Percentiles rank a stretch among this genome's conserved stretches.
Conservation (phyloP, 2,888 invertebrate genomes). For the Caenorhabditis plicata region DNA sequence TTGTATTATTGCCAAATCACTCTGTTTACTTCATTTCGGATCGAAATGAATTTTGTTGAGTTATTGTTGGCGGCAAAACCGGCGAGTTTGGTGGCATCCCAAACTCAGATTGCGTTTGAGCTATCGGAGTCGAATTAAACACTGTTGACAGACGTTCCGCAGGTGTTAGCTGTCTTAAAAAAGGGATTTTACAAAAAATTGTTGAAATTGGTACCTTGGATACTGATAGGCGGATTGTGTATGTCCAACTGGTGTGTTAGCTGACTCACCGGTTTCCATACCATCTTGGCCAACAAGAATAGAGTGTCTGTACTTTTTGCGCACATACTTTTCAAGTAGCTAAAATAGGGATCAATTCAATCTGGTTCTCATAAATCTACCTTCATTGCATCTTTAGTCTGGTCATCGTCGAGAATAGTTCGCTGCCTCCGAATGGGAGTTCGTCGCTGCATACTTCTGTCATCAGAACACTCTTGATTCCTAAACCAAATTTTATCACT, state of each 20-base stretch:
- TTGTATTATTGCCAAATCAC: neutral
- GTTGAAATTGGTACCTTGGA: conserved; percentile 24
- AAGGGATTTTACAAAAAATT: neutral
- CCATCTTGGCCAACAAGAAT: conserved; percentile 11
- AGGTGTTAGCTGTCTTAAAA: conserved; percentile 19
- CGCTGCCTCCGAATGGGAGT: conserved; percentile 40
- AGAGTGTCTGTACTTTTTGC: conserved; percentile 23
- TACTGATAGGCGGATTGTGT: conserved; percentile 28
- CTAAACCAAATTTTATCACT: conserved; percentile 8
- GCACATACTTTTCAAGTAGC: conserved; percentile 33
- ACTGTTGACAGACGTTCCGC: conserved; percentile 25
- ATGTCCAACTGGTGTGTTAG: conserved; percentile 17
- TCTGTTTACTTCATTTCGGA: conserved; percentile 33
- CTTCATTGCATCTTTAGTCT: conserved; percentile 46
- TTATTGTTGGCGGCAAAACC: conserved; percentile 5
- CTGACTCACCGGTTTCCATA: conserved; percentile 7
- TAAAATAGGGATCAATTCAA: conserved; percentile 9
- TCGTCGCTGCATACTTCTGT: conserved; percentile 33
- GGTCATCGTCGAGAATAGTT: conserved; percentile 36
- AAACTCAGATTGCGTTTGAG: conserved; percentile 3
- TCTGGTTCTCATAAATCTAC: conserved; percentile 9
- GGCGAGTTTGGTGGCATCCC: conserved; percentile 10
- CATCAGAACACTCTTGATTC: conserved; percentile 28
- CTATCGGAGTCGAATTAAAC: conserved; percentile 17
- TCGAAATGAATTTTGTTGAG: conserved; percentile 19